phyloP scores from a whole-genome alignment of 2,113 vertebrate species.

The Amblyornis subalaris region DNA sequence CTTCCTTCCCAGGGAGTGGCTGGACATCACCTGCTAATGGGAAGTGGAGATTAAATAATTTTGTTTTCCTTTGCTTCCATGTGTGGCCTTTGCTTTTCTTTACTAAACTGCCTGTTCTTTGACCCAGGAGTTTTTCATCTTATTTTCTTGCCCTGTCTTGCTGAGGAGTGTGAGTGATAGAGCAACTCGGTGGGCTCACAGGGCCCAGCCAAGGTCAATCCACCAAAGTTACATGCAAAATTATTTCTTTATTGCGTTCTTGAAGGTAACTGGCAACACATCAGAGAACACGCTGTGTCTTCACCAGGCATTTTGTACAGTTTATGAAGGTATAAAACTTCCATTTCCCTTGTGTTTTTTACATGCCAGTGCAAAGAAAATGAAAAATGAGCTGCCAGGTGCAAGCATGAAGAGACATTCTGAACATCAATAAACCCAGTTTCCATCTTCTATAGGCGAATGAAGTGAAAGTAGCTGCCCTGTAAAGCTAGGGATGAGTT shows the following conservation, averaged over 20 bases:
- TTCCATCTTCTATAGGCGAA: not conserved
- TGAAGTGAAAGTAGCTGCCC: not conserved
- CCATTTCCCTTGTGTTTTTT: not conserved
- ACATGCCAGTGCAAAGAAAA: not conserved
- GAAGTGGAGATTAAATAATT: not conserved
- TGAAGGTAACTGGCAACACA: not conserved
- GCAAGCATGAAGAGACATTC: not conserved
- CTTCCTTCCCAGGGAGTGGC: not conserved
- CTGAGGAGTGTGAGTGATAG: not conserved
- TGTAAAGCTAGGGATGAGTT: not conserved
- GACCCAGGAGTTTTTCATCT: fast-evolving
- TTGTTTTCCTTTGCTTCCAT: not conserved
- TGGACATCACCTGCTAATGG: not conserved
- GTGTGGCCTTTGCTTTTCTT: fast-evolving
- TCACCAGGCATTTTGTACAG: not conserved
- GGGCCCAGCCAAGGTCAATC: not conserved
- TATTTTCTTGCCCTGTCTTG: not conserved
- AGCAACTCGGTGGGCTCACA: not conserved
- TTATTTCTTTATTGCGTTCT: not conserved
- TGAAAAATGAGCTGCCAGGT: not conserved
- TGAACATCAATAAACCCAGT: not conserved
- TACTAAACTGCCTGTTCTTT: not conserved
- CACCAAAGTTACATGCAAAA: not conserved
- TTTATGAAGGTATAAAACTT: not conserved
- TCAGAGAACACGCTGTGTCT: not conserved